A percentile compares a stretch with the other conserved stretches of the same genome.
Evolutionary conservation across 2,113 vertebrate genomes (phyloP).

Genomic region (Paraplagusia blochii): DNA sequence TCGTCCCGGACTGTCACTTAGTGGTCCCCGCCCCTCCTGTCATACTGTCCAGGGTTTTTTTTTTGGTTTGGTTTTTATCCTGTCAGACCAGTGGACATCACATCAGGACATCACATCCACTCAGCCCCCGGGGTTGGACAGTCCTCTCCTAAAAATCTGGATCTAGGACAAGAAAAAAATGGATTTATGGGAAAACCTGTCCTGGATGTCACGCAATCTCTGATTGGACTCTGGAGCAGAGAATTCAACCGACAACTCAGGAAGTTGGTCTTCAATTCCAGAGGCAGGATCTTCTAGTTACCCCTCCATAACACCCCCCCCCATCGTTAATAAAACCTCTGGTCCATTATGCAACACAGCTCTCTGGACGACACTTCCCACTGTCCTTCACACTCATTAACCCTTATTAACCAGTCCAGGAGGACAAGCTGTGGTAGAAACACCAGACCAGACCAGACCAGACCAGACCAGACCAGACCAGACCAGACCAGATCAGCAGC

Average conservation of each 20-base stretch:
- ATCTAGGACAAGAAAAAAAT: too few relatives aligned
- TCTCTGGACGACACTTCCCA: constrained; percentile 29
- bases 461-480: too few relatives aligned
- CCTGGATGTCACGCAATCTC: too few relatives aligned
- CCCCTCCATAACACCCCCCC: not conserved
- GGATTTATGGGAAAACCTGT: too few relatives aligned
- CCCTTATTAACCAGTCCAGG: constrained; percentile 38
- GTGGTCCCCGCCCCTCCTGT: constrained; percentile 47
- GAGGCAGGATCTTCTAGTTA: constrained; percentile 13
- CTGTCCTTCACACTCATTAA: constrained; percentile 7
- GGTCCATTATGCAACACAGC: constrained; percentile 11
- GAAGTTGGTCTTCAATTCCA: constrained; percentile 12
- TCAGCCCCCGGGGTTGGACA: constrained; percentile 41
- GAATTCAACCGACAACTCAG: constrained; percentile 9
- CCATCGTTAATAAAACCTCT: not conserved
- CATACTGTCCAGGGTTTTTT: too few relatives aligned
- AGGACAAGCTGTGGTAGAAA: constrained; percentile 29
- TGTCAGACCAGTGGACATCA: constrained; percentile 57
- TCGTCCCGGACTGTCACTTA: constrained; percentile 69
- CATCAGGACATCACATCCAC: constrained; percentile 62
- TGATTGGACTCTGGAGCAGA: too few relatives aligned
- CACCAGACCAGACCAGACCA: constrained; percentile 38
- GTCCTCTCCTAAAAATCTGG: not conserved
- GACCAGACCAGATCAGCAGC: too few relatives aligned
- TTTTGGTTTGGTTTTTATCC: constrained; percentile 48